Evolutionary conservation across 2,113 vertebrate species (phyloP).

Genomic region (Apistogramma diplotaenia): DNA sequence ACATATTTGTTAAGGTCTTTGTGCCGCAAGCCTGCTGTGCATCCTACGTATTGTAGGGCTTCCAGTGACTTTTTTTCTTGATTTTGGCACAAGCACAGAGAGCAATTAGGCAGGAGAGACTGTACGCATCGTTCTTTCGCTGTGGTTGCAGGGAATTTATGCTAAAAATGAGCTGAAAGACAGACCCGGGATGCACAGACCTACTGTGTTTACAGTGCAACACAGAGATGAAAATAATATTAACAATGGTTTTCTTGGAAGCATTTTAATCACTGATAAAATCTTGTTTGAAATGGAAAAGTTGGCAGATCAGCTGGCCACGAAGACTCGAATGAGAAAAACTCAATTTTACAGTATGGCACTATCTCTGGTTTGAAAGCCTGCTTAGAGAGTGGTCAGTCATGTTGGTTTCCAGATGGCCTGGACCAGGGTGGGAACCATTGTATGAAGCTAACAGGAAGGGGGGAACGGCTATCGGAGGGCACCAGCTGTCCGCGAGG

Average conservation of each 20-base stretch:
- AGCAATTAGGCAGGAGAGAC: neutral
- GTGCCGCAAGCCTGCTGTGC: neutral
- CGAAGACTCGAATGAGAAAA: neutral
- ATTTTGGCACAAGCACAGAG: neutral
- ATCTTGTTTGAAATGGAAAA: neutral
- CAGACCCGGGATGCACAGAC: neutral
- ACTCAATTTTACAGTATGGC: neutral
- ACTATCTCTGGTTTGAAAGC: neutral
- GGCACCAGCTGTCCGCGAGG: constrained; percentile 72
- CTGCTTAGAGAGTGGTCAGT: neutral
- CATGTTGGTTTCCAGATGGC: constrained; percentile 39
- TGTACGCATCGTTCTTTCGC: neutral
- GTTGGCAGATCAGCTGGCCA: neutral
- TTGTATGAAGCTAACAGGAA: constrained; percentile 66
- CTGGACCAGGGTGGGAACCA: constrained; percentile 61
- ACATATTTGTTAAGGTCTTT: neutral
- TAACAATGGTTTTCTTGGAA: neutral
- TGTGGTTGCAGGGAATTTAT: neutral
- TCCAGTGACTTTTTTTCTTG: neutral
- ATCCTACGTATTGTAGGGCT: neutral
- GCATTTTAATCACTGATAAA: neutral
- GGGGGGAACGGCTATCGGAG: constrained; percentile 66
- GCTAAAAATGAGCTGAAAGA: neutral
- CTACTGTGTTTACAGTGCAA: neutral
- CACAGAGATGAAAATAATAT: neutral